Percentiles rank a stretch among this genome's conserved stretches.
Evolutionary conservation across 1,140 invertebrate genomes (phyloP).

Genomic region (Drosophila ogumai): DNA sequence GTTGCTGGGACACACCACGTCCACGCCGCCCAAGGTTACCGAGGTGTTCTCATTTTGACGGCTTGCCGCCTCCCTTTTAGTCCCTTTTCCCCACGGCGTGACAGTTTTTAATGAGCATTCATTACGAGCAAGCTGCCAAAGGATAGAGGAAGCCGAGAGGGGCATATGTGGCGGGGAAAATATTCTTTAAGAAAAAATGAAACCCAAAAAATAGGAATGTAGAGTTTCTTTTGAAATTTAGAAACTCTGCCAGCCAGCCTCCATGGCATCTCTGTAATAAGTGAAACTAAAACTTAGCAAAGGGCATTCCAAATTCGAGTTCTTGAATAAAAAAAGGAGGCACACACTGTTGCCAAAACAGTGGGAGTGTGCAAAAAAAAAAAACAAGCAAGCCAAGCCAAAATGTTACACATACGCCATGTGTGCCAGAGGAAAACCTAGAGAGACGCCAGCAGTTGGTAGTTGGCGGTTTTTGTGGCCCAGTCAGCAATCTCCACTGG

Average conservation of each 20-base stretch:
- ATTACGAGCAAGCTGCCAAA: slow-evolving; percentile 23
- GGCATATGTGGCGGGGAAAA: neutral
- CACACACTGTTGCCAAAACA: slow-evolving; percentile 2
- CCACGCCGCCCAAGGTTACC: slow-evolving; percentile 10
- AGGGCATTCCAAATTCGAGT: neutral
- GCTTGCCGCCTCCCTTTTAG: neutral
- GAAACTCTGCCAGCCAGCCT: too few species aligned
- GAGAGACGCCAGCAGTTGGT: slow-evolving; percentile 5
- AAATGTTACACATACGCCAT: slow-evolving; percentile 71
- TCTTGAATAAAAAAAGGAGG: neutral
- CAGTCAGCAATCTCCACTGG: slow-evolving; percentile 48
- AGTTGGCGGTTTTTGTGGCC: slow-evolving; percentile 31
- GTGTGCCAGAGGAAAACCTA: slow-evolving; percentile 38
- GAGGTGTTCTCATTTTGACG: slow-evolving; percentile 9
- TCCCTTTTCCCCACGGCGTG: slow-evolving; percentile 8
- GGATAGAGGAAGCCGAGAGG: neutral
- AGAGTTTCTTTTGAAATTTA: neutral
- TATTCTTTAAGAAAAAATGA: neutral
- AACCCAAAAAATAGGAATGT: neutral
- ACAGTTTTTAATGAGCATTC: slow-evolving; percentile 56
- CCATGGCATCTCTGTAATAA: neutral
- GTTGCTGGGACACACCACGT: neutral
- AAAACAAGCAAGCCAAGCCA: slow-evolving; percentile 43
- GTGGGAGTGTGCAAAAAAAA: too few species aligned
- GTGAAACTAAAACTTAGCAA: neutral